Conservation (phyloP, 2,797 vertebrate species). For the Phalanger gymnotis region DNA sequence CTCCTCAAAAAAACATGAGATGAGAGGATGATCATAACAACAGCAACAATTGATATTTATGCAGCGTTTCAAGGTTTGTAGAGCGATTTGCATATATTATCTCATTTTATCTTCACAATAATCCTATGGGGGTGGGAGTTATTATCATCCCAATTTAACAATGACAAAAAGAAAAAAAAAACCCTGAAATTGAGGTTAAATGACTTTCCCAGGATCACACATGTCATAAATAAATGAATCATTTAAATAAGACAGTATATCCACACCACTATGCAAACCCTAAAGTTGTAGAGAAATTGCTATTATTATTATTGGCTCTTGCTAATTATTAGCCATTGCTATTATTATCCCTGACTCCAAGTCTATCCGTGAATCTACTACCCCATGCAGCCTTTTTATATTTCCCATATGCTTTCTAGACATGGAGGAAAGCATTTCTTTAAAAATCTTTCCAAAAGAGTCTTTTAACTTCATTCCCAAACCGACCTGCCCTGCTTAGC, state of each 20-base stretch:
- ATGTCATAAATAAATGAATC: background rate
- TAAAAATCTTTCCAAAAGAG: background rate
- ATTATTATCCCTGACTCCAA: background rate
- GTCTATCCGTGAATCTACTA: background rate
- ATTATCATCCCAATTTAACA: background rate
- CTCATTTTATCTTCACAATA: background rate
- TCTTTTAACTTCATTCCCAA: background rate
- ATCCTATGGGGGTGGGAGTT: background rate
- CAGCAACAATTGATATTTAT: background rate
- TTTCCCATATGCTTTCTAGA: conserved; percentile 32
- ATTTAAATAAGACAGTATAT: background rate
- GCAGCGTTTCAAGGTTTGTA: background rate
- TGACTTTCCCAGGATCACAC: background rate
- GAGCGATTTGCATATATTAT: background rate
- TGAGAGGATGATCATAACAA: background rate
- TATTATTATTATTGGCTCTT: background rate
- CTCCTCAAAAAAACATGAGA: background rate
- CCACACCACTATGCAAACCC: background rate
- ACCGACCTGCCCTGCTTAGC: background rate
- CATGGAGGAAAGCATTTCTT: background rate
- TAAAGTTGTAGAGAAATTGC: background rate
- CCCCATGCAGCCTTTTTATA: background rate
- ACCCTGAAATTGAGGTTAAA: background rate
- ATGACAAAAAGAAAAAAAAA: background rate
- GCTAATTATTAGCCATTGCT: background rate